Evolutionary conservation across 2,113 vertebrate genomes (phyloP).

Genomic region (Saguinus midas): DNA sequence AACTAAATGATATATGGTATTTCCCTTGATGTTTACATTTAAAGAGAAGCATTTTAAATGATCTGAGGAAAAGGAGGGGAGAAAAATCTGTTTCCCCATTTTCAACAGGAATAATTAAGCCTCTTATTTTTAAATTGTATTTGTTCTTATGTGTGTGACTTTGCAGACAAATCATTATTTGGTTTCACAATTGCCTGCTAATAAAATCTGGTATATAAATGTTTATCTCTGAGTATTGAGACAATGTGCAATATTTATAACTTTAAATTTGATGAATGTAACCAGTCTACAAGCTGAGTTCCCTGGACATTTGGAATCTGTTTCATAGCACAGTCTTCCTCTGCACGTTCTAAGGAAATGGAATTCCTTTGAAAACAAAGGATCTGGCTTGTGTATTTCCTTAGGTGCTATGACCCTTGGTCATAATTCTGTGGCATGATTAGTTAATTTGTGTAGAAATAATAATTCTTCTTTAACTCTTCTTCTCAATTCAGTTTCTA

Average conservation of each 20-base stretch:
- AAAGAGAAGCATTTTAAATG: conserved; percentile 12
- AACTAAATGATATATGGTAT: not conserved
- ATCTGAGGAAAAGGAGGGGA: not conserved
- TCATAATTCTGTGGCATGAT: not conserved
- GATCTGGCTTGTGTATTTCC: not conserved
- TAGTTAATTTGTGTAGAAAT: not conserved
- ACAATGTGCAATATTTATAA: not conserved
- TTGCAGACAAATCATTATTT: conserved; percentile 36
- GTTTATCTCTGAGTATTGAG: conserved; percentile 36
- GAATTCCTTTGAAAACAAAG: not conserved
- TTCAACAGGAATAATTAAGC: conserved; percentile 6
- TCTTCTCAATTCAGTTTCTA: not conserved
- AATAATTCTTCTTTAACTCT: not conserved
- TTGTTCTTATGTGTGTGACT: conserved; percentile 23
- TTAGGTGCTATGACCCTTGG: not conserved
- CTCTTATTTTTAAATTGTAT: conserved; percentile 38
- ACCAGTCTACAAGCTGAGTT: not conserved
- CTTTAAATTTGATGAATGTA: not conserved
- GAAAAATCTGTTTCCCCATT: not conserved
- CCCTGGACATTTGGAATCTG: not conserved
- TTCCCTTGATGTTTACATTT: not conserved
- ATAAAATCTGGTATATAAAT: conserved; percentile 39
- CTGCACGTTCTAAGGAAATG: not conserved
- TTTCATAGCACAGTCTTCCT: not conserved
- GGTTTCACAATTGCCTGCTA: conserved; percentile 28